Percentiles rank a stretch among this genome's conserved stretches.
phyloP scores from a whole-genome alignment of 2,888 invertebrate species.

The Cryptocheilus praepositus region DNA sequence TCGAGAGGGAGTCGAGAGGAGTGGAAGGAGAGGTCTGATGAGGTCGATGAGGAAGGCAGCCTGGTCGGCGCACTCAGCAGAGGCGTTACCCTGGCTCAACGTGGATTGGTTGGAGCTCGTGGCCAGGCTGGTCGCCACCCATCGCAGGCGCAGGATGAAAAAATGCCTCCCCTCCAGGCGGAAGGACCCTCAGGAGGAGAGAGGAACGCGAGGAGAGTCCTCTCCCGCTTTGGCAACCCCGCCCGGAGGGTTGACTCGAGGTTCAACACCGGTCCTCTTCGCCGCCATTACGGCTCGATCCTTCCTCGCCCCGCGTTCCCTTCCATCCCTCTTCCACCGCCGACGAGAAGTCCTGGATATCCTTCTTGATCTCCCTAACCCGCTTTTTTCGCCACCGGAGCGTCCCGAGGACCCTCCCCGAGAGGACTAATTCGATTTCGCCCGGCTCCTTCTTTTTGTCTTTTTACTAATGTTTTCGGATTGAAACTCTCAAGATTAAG shows the following conservation, averaged over 20 bases:
- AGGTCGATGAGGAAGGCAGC: conserved; percentile 55
- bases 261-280: conserved; percentile 42
- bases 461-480: not conserved
- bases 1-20: conserved; percentile 21
- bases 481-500: no score
- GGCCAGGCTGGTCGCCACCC: conserved; percentile 62
- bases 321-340: not conserved
- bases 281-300: conserved; percentile 52
- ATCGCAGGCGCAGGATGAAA: conserved; percentile 65
- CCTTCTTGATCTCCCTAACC: conserved; percentile 2
- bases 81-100: conserved; percentile 57
- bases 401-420: conserved; percentile 1
- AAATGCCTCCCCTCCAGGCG: conserved; percentile 36
- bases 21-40: conserved; percentile 40
- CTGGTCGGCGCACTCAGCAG: conserved; percentile 53
- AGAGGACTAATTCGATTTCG: conserved; percentile 5
- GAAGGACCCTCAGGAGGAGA: conserved; percentile 47
- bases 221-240: conserved; percentile 47
- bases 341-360: conserved; percentile 1
- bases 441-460: not conserved
- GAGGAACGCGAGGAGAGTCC: conserved; percentile 40
- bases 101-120: conserved; percentile 59
- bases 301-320: conserved; percentile 7
- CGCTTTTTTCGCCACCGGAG: not conserved
- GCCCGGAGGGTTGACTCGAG: conserved; percentile 54